Percentiles rank a stretch among this genome's conserved stretches.
Conservation (phyloP, 2,113 vertebrate genomes). For the Mesocricetus auratus region DNA sequence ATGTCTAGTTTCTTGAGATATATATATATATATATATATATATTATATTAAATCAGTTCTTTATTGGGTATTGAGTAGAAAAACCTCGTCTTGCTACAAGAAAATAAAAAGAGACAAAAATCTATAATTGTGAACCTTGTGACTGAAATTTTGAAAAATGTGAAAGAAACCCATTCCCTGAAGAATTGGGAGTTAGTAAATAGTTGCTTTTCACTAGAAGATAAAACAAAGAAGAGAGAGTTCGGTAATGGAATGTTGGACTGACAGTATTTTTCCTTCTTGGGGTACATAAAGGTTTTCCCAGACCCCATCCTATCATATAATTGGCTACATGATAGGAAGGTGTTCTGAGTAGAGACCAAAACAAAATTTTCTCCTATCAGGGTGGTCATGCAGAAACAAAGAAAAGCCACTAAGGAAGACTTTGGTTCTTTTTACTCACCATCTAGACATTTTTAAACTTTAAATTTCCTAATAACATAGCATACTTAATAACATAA, state of each 20-base stretch:
- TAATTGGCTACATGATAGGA: background rate
- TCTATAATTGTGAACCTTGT: background rate
- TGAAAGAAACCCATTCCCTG: background rate
- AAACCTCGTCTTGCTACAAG: background rate
- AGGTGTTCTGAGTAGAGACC: background rate
- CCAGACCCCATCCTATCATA: background rate
- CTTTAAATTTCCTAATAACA: background rate
- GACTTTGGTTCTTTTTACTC: background rate
- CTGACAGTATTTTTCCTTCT: background rate
- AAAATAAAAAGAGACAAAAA: background rate
- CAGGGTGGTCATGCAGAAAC: background rate
- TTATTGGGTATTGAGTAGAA: no score
- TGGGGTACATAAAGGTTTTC: background rate
- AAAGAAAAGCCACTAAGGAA: background rate
- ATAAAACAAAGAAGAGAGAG: background rate
- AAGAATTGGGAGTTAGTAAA: background rate
- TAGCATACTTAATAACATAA: background rate
- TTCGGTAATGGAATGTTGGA: background rate
- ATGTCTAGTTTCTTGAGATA: no score
- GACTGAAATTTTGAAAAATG: background rate
- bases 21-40: no score
- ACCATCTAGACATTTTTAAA: background rate
- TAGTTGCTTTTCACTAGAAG: background rate
- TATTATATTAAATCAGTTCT: no score
- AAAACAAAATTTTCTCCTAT: background rate